Evolutionary conservation across 2,888 invertebrate genomes (phyloP), one percentile per base, ranked within the genome.

Genomic region (Cephus pygmeus): DNA sequence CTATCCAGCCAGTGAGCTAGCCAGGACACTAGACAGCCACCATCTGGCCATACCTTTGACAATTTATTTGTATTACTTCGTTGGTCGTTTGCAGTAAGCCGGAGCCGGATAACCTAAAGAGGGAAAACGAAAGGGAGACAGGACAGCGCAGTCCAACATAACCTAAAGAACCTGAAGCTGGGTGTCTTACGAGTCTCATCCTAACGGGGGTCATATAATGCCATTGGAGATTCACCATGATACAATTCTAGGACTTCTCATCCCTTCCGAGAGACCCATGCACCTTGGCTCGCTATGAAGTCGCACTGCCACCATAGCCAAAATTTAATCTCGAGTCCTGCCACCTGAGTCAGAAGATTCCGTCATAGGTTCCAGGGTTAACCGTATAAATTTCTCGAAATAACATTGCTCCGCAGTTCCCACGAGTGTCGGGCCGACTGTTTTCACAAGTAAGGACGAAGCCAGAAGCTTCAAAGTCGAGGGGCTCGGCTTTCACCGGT

Each of bases 41-140:
- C 87, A 89, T 89, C 88, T 87, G 88, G 80, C 79, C 81, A 79
- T 84, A 82, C 83, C 85, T 86, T 87, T 88, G 84, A 87, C 88
- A 86, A 89, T 89, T 87, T 88, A 87, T 89, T 87, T 87, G 84
- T 87, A 87, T 87, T 87, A 85, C 81, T 80, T 83, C 81, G 81
- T 85, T 82, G 82, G 83, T 83, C 82, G 78, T 82, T 85, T 80
- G 78, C 79, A 77, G 81, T 82, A 82, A 83, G 81, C 76, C 81
- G 78, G 40, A 73, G 74, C 76, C 75, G 75, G 76, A 34, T 40
- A 69, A 69, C 73, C 73, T 31, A 36, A 56, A 74, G 73, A 56
- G 23, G 56, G 1, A 56, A 56, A 56, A 56, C 56, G 71, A 34
- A 31, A 34, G 71, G 31, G 30, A 71, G 71, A 31, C 23, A 9